Percentiles rank a stretch among this genome's conserved stretches.
Evolutionary conservation across 2,113 vertebrate genomes (phyloP).

Genomic region (Murina feae): DNA sequence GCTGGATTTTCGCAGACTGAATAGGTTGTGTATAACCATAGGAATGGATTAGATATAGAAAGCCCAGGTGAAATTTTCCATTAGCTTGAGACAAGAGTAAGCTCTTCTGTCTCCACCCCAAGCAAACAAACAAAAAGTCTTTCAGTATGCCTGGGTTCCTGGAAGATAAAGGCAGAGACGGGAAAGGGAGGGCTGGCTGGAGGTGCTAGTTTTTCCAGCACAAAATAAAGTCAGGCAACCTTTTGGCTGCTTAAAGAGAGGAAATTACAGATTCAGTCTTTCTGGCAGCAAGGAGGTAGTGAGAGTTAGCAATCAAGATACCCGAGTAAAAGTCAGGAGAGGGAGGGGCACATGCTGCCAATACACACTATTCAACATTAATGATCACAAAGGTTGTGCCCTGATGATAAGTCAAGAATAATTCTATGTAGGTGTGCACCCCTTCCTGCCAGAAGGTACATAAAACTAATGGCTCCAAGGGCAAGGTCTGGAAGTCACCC

Average conservation of each 20-base stretch:
- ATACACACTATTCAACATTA: background rate
- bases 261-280: slow-evolving; percentile 36
- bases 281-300: background rate
- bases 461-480: background rate
- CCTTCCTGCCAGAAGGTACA: background rate
- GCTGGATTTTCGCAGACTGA: slow-evolving; percentile 1
- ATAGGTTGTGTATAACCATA: background rate
- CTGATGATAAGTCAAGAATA: background rate
- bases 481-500: background rate
- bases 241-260: background rate
- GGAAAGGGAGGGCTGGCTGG: background rate
- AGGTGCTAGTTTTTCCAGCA: background rate
- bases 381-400: background rate
- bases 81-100: background rate
- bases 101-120: background rate
- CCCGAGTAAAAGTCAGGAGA: background rate
- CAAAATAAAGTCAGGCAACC: background rate
- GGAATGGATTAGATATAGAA: background rate
- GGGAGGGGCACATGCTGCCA: background rate
- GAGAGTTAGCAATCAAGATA: background rate
- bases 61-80: background rate
- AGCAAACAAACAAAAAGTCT: background rate
- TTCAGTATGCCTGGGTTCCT: background rate
- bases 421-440: background rate
- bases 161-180: slow-evolving; percentile 14